phyloP scores from a whole-genome alignment of 2,888 invertebrate species.

The Drosophila incognita region DNA sequence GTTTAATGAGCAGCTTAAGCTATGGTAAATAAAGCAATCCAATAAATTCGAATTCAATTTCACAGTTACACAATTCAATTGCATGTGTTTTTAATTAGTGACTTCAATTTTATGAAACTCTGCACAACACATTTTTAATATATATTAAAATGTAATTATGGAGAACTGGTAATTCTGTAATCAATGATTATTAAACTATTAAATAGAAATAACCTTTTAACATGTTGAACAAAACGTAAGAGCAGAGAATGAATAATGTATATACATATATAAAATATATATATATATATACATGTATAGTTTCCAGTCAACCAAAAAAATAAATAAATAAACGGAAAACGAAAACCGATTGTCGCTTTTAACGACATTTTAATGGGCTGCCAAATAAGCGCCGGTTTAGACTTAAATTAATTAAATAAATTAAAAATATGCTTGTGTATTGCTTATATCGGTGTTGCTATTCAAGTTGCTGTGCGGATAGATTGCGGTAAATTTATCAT shows the following conservation, averaged over 20 bases:
- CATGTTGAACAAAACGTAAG: not conserved
- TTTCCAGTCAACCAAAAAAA: constrained; percentile 23
- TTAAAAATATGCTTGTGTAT: constrained; percentile 47
- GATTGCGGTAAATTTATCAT: constrained; percentile 44
- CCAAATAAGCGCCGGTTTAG: constrained; percentile 64
- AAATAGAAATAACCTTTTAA: constrained; percentile 10
- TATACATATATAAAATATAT: not conserved
- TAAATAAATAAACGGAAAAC: constrained; percentile 5
- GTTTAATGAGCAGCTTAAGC: not conserved
- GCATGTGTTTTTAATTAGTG: not conserved
- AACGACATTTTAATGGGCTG: constrained; percentile 76
- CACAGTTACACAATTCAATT: not conserved
- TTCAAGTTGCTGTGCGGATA: constrained; percentile 12
- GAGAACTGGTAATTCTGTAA: not conserved
- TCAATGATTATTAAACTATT: constrained; percentile 15
- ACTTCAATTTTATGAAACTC: not conserved
- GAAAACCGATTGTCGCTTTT: constrained; percentile 54
- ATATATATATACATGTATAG: not conserved
- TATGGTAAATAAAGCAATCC: constrained; percentile 29
- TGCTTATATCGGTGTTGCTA: not conserved
- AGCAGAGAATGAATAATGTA: not conserved
- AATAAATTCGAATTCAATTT: not conserved
- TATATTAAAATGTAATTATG: not conserved
- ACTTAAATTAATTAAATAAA: constrained; percentile 67
- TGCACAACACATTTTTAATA: not conserved